Evolutionary conservation across 2,888 invertebrate genomes (phyloP), one percentile per base, ranked within the genome.

Genomic region (Mesochorus sp.): DNA sequence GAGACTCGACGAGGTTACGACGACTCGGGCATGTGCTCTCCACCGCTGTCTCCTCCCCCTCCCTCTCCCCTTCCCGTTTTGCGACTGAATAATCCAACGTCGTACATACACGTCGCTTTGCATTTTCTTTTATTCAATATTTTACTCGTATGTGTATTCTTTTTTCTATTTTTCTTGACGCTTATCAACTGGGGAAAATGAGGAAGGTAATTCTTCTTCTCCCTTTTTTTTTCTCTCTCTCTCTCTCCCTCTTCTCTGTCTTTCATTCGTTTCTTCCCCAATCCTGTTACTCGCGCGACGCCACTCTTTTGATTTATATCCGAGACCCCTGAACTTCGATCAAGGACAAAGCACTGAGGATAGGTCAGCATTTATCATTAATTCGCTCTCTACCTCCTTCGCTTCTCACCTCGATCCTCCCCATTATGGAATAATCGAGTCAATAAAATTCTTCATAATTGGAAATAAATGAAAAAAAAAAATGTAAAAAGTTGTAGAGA

Each of bases 31-130:
- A 59, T 64, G 57, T 73, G 55, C 64, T 49, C 66, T 72, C 19
- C 14, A n/a, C n/a, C 34, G 51, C 17, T 26, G 31, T 19, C 67
- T 49, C 44, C 53, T 59, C 57, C 12, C 57, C 12, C 28, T 74
- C 70, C 57, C 70, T 37, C 37, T 37, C 37, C 8, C 37, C 12
- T 74, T 74, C 78, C 74, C 70, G 74, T 59, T 66, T 66, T 66
- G 74, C 71, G 74, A 39, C 64, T 66, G 8, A 39, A 53, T 68
- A 62, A 73, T 73, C 73, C n/a, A 19, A 73, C 61, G 14, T 34
- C 34, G 12, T 19, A 12, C 17, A 17, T 26, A 19, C 44, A n/a
- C 0, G 14, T 8, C 31, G 5, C 21, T 14, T 51, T 37, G n/a
- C n/a, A 8, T 37, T 37, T 37, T 37, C 37, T 37, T 2, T 37